Conservation (phyloP, 2,888 invertebrate genomes). For the Himalopsyche kuldschensis region DNA sequence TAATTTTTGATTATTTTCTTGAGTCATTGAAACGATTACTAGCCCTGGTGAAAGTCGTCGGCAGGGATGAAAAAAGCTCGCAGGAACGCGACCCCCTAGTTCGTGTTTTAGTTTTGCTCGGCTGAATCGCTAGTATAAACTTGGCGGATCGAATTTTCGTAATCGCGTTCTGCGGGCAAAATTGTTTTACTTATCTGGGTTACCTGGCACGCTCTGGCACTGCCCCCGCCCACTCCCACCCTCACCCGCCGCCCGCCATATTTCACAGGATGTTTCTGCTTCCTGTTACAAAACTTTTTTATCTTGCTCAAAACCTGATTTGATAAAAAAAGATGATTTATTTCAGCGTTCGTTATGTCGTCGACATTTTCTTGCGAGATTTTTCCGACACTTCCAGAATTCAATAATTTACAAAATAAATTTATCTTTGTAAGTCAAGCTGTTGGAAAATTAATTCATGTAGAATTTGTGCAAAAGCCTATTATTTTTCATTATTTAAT, state of each 20-base stretch:
- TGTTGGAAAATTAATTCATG: no score
- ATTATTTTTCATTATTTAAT: no score
- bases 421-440: no score
- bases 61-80: neutral
- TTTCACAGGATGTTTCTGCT: neutral
- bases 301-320: neutral
- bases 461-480: no score
- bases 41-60: no score
- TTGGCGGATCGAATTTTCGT: slow-evolving; percentile 21
- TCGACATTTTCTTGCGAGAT: neutral
- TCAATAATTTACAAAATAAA: no score
- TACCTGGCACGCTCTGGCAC: slow-evolving; percentile 20
- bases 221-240: neutral
- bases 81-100: neutral
- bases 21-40: no score
- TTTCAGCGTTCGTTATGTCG: neutral
- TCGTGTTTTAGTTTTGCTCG: neutral
- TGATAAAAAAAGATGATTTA: neutral
- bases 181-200: slow-evolving; percentile 17
- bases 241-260: neutral
- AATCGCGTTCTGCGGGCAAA: slow-evolving; percentile 19
- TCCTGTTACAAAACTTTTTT: neutral
- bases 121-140: neutral
- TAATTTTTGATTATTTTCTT: no score
- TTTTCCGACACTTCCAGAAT: no score